These are phyloP conservation scores for Pygoscelis antarcticus DNA, from an alignment of 2,113 vertebrate genomes.

Conservation along the genomic window DNA sequence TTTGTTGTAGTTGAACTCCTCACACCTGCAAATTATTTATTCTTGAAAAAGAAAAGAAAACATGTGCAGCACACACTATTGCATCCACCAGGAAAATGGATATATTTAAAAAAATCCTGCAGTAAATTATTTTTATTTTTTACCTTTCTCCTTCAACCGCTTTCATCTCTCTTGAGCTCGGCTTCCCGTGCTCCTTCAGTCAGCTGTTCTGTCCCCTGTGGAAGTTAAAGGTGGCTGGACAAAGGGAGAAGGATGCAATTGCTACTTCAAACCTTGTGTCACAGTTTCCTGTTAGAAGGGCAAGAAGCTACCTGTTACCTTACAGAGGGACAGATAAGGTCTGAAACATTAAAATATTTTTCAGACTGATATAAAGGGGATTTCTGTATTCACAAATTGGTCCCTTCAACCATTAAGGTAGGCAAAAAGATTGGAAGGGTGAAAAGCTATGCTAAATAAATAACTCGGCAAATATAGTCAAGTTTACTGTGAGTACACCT, in stretches of 20 bases:
- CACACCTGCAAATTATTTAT: slow-evolving; percentile 55
- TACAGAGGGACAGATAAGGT: background rate
- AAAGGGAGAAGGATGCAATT: background rate
- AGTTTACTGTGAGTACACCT: background rate
- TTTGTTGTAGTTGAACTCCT: slow-evolving; percentile 44
- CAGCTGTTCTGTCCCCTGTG: background rate
- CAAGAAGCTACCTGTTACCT: background rate
- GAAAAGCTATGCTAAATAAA: background rate
- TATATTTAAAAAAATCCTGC: background rate
- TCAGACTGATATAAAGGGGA: background rate
- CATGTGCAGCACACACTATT: background rate
- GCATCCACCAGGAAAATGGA: background rate
- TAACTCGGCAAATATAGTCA: background rate
- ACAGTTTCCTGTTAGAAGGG: background rate
- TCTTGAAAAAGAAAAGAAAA: slow-evolving; percentile 14
- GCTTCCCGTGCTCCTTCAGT: background rate
- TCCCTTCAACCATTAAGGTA: background rate
- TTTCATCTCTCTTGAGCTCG: background rate
- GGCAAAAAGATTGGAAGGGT: background rate
- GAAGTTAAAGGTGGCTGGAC: background rate
- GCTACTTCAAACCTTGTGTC: background rate
- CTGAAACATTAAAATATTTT: slow-evolving; percentile 1
- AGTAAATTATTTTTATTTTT: background rate
- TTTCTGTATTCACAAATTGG: background rate
- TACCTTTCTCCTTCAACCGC: background rate